Base-by-base conservation (phyloP, 2,888 invertebrate species). In the Exocentrus adspersus region DNA sequence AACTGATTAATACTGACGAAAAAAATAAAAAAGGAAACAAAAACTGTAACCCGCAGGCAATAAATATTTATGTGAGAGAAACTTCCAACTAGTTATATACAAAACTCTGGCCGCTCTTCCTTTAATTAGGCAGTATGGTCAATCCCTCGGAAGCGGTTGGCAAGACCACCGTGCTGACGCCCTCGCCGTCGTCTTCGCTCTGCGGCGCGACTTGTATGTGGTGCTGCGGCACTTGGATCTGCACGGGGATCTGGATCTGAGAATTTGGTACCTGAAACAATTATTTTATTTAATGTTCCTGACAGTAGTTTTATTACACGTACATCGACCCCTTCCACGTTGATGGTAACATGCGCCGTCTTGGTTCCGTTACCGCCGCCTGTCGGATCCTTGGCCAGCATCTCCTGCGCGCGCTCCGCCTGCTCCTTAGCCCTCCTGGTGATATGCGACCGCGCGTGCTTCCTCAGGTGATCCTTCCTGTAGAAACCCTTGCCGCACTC, bases 401-500 rank as follows among this genome's bases (percentile, higher is more conserved):
- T 64, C 7, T 74, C 75, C 56, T 78, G 75, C 21, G 73, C 76
- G 42, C 78, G 57, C 57, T 78, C 84, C 82, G 87, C 85, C 79
- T 90, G 90, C 78, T 91, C 92, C 69, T 92, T 90, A 52, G 90
- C 88, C 32, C 92, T 86, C 76, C 90, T 88, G n/a, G 90, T 88
- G 73, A 90, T 86, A 82, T 93, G 93, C 65, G 92, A 92, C 51
- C 92, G 87, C 16, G 91, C 88, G 81, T 93, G 93, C 79, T 93
- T 93, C 76, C 92, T 86, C 52, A 93, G 82, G 81, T 93, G 93
- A 79, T 93, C 93, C 78, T 92, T 92, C 57, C 92, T 86, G 79
- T 92, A 92, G 80, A 91, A 91, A 30, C 91, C 91, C 81, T 92
- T 92, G 43, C 91, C 91, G 75, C 92, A 92, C 78, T 91, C 89